Conservation (phyloP, 2,888 invertebrate species). For the Lasioglossum lativentre region DNA sequence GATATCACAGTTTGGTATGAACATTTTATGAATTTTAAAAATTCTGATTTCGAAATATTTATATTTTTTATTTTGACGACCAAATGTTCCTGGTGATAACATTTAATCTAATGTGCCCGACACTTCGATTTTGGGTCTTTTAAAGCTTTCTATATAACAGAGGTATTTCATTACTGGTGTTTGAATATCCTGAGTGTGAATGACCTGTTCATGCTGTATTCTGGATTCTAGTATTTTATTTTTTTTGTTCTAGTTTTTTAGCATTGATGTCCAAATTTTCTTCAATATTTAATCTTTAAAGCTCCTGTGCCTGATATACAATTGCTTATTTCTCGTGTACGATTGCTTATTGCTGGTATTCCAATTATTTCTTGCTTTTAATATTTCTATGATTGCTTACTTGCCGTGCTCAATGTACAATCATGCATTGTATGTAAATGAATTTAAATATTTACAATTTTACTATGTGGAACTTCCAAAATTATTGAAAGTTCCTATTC, state of each 20-base stretch:
- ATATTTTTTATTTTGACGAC: background rate
- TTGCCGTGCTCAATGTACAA: background rate
- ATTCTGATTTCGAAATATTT: background rate
- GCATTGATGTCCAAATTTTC: background rate
- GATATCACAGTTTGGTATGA: conserved; percentile 73
- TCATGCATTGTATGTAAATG: background rate
- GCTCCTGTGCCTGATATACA: background rate
- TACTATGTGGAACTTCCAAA: conserved; percentile 20
- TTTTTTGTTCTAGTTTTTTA: background rate
- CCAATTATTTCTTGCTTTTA: background rate
- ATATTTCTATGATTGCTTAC: background rate
- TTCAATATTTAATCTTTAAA: background rate
- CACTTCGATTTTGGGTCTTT: background rate
- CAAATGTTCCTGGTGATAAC: background rate
- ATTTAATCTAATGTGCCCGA: background rate
- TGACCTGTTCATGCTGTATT: conserved; percentile 8
- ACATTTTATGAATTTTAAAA: conserved; percentile 20
- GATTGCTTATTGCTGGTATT: background rate
- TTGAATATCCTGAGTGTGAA: conserved; percentile 2
- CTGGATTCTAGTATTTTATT: background rate
- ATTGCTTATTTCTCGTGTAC: background rate
- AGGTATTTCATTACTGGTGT: conserved; percentile 5
- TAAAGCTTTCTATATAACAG: conserved; percentile 15
- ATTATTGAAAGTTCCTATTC: conserved; percentile 2
- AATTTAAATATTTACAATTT: conserved; percentile 34